Percentiles rank a stretch among this genome's conserved stretches.
These are phyloP conservation scores for Hydrolagus affinis DNA, from an alignment of 2,113 vertebrate species.

Conservation along the genomic window DNA sequence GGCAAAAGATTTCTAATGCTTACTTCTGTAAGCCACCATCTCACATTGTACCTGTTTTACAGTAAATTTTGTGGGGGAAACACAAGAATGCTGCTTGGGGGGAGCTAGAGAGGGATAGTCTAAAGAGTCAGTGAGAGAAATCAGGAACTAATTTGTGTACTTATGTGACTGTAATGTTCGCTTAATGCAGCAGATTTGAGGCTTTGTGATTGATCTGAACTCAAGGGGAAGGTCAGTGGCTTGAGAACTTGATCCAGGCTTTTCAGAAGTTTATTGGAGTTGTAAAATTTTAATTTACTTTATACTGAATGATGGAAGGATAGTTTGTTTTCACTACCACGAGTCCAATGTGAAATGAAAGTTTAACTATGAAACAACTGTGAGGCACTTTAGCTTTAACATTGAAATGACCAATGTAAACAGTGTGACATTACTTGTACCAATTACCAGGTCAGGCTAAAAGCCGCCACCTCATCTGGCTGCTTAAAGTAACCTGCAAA, in stretches of 20 bases:
- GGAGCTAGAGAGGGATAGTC: neutral
- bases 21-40: too few species aligned
- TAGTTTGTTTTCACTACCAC: neutral
- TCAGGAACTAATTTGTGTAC: neutral
- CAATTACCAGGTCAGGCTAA: neutral
- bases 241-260: neutral
- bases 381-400: neutral
- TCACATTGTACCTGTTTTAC: neutral
- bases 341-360: neutral
- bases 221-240: neutral
- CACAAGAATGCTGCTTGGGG: neutral
- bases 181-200: neutral
- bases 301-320: neutral
- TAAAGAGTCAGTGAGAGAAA: neutral
- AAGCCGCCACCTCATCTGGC: neutral
- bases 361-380: neutral
- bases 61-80: neutral
- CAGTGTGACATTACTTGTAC: neutral
- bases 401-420: neutral
- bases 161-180: neutral
- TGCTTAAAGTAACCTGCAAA: too few species aligned
- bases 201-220: neutral
- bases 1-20: neutral
- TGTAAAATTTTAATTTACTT: neutral
- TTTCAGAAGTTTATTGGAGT: neutral